Conservation (phyloP, 2,888 invertebrate genomes). For the Eucriotettix oculatus region DNA sequence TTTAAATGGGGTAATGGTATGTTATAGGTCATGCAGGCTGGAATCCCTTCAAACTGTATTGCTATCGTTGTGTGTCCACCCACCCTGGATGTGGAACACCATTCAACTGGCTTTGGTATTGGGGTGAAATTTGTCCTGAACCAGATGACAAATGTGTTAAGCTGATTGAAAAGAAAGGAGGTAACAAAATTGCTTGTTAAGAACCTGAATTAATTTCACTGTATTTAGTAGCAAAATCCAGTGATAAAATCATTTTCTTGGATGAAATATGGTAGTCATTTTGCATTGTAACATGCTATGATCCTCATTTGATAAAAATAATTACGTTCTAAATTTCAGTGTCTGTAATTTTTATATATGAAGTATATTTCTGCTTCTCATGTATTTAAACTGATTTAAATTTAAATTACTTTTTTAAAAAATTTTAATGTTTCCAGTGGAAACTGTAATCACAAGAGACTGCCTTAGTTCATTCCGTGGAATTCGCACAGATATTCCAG, state of each 20-base stretch:
- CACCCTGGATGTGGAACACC: slow-evolving; percentile 74
- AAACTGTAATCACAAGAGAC: slow-evolving; percentile 64
- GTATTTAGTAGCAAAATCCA: background rate
- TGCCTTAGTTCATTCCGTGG: slow-evolving; percentile 65
- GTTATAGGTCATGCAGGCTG: slow-evolving; percentile 1
- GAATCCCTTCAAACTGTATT: slow-evolving; percentile 40
- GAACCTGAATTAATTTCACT: background rate
- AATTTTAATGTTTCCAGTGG: slow-evolving; percentile 33
- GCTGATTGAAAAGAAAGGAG: slow-evolving; percentile 69
- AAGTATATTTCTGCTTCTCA: background rate
- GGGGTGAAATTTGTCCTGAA: slow-evolving; percentile 69
- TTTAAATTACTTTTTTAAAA: background rate
- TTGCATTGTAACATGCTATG: background rate
- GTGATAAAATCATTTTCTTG: background rate
- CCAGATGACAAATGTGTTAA: slow-evolving; percentile 78
- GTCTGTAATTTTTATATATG: background rate
- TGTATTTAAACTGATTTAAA: background rate
- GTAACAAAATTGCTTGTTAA: slow-evolving; percentile 29
- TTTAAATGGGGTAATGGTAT: background rate
- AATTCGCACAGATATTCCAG: slow-evolving; percentile 72
- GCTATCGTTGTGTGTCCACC: slow-evolving; percentile 77
- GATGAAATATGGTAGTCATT: background rate
- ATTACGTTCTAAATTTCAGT: no score
- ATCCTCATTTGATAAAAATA: no score
- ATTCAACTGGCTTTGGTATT: slow-evolving; percentile 65